These are phyloP conservation scores for Dryococelus australis DNA, from an alignment of 2,888 invertebrate genomes.

Conservation along the genomic window DNA sequence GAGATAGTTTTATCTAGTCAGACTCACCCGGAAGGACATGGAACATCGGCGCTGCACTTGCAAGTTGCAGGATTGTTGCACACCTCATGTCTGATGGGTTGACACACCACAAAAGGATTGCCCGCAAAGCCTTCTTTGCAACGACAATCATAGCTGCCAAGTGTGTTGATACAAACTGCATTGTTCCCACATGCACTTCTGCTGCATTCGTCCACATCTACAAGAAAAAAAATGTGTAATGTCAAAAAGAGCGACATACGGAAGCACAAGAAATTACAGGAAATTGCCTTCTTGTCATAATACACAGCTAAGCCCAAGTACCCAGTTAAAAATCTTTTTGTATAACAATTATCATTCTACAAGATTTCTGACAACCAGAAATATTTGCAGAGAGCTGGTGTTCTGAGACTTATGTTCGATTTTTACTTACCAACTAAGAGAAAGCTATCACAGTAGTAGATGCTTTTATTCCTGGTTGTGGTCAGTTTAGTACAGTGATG, in stretches of 20 bases:
- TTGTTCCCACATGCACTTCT: constrained; percentile 82
- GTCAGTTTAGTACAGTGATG: too few species aligned
- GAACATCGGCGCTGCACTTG: constrained; percentile 72
- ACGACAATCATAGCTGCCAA: constrained; percentile 88
- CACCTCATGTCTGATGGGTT: constrained; percentile 71
- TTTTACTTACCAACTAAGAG: too few species aligned
- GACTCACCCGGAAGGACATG: constrained; percentile 77
- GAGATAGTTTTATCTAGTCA: background rate
- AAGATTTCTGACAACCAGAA: too few species aligned
- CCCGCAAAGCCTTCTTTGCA: constrained; percentile 86
- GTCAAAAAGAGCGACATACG: background rate
- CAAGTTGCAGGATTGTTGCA: constrained; percentile 76
- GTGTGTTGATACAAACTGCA: constrained; percentile 89
- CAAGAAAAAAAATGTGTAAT: constrained; percentile 12
- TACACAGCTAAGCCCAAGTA: too few species aligned
- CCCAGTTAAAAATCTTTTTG: too few species aligned
- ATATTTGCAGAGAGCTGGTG: too few species aligned
- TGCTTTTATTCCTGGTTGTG: too few species aligned
- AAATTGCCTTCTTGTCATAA: too few species aligned
- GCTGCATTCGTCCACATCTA: constrained; percentile 80
- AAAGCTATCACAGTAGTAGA: too few species aligned
- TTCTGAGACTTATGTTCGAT: too few species aligned
- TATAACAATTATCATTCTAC: too few species aligned
- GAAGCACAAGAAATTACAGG: background rate
- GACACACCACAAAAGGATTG: constrained; percentile 86